Evolutionary conservation across 2,113 vertebrate species (phyloP), one percentile per base, ranked within the genome.

Genomic region (Notothenia coriiceps): DNA sequence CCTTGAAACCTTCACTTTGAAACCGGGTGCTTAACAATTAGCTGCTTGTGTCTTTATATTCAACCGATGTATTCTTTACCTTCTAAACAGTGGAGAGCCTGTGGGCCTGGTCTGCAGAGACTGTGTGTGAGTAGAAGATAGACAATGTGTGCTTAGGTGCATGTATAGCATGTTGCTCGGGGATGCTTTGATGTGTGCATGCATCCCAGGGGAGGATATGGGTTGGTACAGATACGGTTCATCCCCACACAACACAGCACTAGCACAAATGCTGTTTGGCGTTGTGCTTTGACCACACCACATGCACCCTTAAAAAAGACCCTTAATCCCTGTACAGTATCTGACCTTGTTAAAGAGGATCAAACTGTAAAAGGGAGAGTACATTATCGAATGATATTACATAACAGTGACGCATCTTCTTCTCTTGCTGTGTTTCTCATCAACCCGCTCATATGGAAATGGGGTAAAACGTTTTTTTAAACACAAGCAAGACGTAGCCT

Each of bases 401-500:
- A 22, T 55, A 80, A 85, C 67, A 44, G 29, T 79, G 59, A 59
- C 82, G 71, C 47, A 44, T 62, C 70, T 72, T 61, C 25, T 35
- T 66, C 18, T 29, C 29, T 29, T 29, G 29, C 29, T 4, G 29
- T 4, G 3, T 29, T 29, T 0, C 29, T 29, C 29, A 29, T 29
- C 29, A 29, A 29, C 33, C n/a, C 25, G 64, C 66, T 22, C 10
- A 29, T 44, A 47, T 51, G 52, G 29, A 14, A 52, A 18, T 29
- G 29, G 29, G 29, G 29, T 29, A 2, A 25, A 25, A 25, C 25
- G 25, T 29, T 40, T 40, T 40, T 40, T 40, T 7, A 78, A 82
- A 74, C 68, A 70, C 61, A 84, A 79, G 75, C 73, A 79, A 88
- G 82, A 83, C 29, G 44, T 74, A 54, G 68, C 55, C 82, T 83